phyloP scores from a whole-genome alignment of 2,797 vertebrate genomes.

The Eospalax fontanierii region DNA sequence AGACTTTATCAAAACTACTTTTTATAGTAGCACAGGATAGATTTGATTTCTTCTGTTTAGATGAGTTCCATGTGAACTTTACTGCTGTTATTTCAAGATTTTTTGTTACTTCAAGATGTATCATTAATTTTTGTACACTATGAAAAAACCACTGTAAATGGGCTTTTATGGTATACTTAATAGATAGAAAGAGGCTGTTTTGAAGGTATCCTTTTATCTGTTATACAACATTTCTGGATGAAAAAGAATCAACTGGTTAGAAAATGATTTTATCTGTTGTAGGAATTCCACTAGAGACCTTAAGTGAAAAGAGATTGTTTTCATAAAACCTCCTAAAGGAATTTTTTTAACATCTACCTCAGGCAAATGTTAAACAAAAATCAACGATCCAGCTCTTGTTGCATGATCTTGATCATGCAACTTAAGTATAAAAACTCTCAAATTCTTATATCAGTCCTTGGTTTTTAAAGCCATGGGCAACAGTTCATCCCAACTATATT shows the following conservation, averaged over 20 bases:
- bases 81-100: conserved; percentile 27
- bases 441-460: conserved; percentile 3
- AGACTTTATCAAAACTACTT: conserved; percentile 57
- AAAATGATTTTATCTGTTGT: conserved; percentile 66
- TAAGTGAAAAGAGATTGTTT: conserved; percentile 73
- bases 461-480: conserved; percentile 46
- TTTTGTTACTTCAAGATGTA: background rate
- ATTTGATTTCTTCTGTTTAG: conserved; percentile 29
- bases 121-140: background rate
- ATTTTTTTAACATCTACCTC: conserved; percentile 4
- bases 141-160: conserved; percentile 25
- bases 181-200: background rate
- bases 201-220: conserved; percentile 47
- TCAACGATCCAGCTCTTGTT: conserved; percentile 37
- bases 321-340: conserved; percentile 60
- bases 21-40: conserved; percentile 7
- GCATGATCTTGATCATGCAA: background rate
- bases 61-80: conserved; percentile 38
- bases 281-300: conserved; percentile 49
- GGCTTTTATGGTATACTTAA: background rate
- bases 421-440: conserved; percentile 35
- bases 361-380: conserved; percentile 3
- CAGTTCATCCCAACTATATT: background rate
- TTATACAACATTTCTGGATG: conserved; percentile 48
- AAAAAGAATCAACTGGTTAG: conserved; percentile 58